Base-by-base conservation (phyloP, 2,888 invertebrate genomes). In the Mythimna lalbum region DNA sequence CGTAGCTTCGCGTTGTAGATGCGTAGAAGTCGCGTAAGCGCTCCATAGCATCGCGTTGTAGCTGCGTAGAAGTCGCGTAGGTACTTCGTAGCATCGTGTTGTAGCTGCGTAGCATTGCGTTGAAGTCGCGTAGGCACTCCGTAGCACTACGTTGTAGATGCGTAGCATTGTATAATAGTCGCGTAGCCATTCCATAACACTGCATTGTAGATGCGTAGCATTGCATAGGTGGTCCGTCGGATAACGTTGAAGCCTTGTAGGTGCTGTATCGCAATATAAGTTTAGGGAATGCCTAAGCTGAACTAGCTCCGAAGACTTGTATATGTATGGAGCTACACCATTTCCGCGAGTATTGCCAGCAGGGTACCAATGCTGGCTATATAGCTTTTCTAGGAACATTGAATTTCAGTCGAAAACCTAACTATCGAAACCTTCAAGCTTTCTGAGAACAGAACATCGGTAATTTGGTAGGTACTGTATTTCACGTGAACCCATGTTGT, bases 91-190 rank as follows among this genome's bases (percentile, higher is more conserved):
- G 49, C 43, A 17, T 43, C 9, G 17, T 14, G 56, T 14, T 14
- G 10, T 17, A 21, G 23, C 10, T 3, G 10, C 21, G 17, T 21
- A 57, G 14, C 21, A 39, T 23, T 23, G 39, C 14, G 14, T 9
- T 0, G 47, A 47, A 47, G 19, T 6, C 49, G 19, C 4, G 17
- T 23, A 43, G 31, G 6, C n/a, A 23, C 5, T 49, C 5, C 10
- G 55, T 69, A 68, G 68, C 31, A 23, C 2, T n/a, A 33, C 53
- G 33, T 67, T 31, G 19, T 4, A 53, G 53, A 43, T 36, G n/a
- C 49, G 69, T 55, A 69, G 47, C 21, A 69, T 47, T 19, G 7
- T 2, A 4, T 12, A 12, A 12, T 9, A 36, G 36, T 1, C 36
- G 10, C 19, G 19, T 49, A 49, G 39, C 6, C n/a, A 19, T 1